A percentile compares a stretch with the other conserved stretches of the same genome.
These are phyloP conservation scores for Pagetopsis macropterus DNA, from an alignment of 2,797 vertebrate genomes.

Conservation along the genomic window DNA sequence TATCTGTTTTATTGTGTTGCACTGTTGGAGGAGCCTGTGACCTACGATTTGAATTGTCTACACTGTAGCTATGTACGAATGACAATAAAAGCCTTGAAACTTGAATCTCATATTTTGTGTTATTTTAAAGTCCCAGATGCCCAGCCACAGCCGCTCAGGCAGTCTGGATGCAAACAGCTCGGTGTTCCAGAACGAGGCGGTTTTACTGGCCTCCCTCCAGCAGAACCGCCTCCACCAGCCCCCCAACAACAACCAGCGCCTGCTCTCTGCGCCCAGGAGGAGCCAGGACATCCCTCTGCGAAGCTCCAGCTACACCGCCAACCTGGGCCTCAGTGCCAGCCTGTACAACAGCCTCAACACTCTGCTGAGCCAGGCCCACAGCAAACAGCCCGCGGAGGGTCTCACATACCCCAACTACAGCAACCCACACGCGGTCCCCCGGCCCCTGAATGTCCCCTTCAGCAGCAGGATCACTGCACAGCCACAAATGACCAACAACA, in stretches of 20 bases:
- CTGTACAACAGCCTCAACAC: slow-evolving; percentile 83
- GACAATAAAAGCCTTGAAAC: too few species aligned
- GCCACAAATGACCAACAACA: slow-evolving; percentile 49
- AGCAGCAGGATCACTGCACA: slow-evolving; percentile 46
- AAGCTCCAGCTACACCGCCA: slow-evolving; percentile 55
- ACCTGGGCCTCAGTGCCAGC: slow-evolving; percentile 72
- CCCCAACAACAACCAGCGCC: slow-evolving; percentile 64
- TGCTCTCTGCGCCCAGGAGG: slow-evolving; percentile 47
- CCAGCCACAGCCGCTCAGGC: slow-evolving; percentile 80
- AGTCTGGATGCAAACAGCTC: slow-evolving; percentile 81
- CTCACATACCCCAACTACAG: slow-evolving; percentile 47
- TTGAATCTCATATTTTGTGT: not conserved
- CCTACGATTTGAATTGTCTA: too few species aligned
- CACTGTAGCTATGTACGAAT: too few species aligned
- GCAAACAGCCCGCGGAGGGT: slow-evolving; percentile 59
- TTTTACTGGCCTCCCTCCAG: slow-evolving; percentile 80
- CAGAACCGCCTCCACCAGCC: slow-evolving; percentile 63
- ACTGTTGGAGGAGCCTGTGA: too few species aligned
- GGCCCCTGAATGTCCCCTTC: slow-evolving; percentile 41
- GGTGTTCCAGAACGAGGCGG: slow-evolving; percentile 83
- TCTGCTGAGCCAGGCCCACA: slow-evolving; percentile 75
- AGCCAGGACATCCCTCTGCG: slow-evolving; percentile 47
- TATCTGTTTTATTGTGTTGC: too few species aligned
- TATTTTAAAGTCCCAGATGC: slow-evolving; percentile 71
- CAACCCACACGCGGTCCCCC: slow-evolving; percentile 46